Evolutionary conservation across 1,140 invertebrate genomes (phyloP).

Genomic region (Meteorus sp.): DNA sequence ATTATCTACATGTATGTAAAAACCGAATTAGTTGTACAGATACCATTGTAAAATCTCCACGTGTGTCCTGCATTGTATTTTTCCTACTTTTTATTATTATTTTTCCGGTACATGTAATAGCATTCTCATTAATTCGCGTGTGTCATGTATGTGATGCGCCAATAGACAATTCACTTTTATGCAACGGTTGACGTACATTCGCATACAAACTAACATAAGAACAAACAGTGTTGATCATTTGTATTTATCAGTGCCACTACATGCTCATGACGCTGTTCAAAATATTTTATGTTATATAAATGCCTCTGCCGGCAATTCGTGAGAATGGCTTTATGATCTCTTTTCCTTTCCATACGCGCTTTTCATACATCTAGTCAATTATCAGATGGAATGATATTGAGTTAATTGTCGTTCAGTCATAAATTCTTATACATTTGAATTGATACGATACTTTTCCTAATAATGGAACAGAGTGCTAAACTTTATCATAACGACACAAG

Average conservation of each 20-base stretch:
- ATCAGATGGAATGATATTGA: no score
- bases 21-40: neutral
- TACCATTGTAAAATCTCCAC: neutral
- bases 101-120: neutral
- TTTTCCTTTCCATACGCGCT: neutral
- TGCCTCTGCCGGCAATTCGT: neutral
- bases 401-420: no score
- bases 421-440: no score
- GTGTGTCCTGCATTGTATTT: neutral
- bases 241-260: conserved; percentile 23
- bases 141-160: neutral
- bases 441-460: no score
- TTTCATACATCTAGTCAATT: no score
- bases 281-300: conserved; percentile 3
- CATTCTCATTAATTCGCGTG: conserved; percentile 4
- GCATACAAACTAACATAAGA: no score
- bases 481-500: no score
- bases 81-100: neutral
- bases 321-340: neutral
- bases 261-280: conserved; percentile 12
- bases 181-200: conserved; percentile 4
- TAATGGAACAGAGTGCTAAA: conserved; percentile 31
- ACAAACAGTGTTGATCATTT: conserved; percentile 18
- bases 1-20: neutral
- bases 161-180: neutral